phyloP scores from a whole-genome alignment of 2,888 invertebrate genomes.

The Drosophila kuntzei region DNA sequence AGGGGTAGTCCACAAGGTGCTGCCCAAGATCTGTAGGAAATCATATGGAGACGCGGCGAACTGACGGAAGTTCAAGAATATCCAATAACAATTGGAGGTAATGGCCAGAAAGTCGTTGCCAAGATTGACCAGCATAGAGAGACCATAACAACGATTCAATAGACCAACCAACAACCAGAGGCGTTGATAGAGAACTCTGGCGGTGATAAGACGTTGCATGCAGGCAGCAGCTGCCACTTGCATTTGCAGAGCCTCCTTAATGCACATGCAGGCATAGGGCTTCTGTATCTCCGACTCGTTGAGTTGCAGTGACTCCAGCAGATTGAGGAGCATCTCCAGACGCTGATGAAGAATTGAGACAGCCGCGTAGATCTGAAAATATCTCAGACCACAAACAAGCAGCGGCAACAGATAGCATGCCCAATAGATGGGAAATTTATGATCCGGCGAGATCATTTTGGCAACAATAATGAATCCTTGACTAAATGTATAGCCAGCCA shows the following conservation, averaged over 20 bases:
- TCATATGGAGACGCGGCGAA: constrained; percentile 64
- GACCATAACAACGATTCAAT: constrained; percentile 80
- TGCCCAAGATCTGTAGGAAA: constrained; percentile 71
- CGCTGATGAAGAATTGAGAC: constrained; percentile 76
- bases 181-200: constrained; percentile 82
- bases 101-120: constrained; percentile 84
- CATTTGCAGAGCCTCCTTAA: constrained; percentile 26
- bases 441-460: constrained; percentile 43
- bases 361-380: constrained; percentile 81
- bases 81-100: constrained; percentile 84
- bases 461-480: constrained; percentile 68
- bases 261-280: constrained; percentile 17
- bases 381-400: constrained; percentile 76
- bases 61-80: constrained; percentile 80
- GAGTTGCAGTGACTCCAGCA: constrained; percentile 63
- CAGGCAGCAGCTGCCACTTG: constrained; percentile 15
- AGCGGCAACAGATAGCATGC: constrained; percentile 77
- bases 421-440: constrained; percentile 69
- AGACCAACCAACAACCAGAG: constrained; percentile 77
- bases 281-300: constrained; percentile 4
- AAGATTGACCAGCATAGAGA: constrained; percentile 83
- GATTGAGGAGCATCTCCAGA: constrained; percentile 69
- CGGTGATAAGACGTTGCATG: constrained; percentile 69
- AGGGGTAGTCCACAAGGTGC: constrained; percentile 79
- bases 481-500: constrained; percentile 63